These are phyloP conservation scores for Hippolais icterina DNA, from an alignment of 2,113 vertebrate species.

Conservation along the genomic window DNA sequence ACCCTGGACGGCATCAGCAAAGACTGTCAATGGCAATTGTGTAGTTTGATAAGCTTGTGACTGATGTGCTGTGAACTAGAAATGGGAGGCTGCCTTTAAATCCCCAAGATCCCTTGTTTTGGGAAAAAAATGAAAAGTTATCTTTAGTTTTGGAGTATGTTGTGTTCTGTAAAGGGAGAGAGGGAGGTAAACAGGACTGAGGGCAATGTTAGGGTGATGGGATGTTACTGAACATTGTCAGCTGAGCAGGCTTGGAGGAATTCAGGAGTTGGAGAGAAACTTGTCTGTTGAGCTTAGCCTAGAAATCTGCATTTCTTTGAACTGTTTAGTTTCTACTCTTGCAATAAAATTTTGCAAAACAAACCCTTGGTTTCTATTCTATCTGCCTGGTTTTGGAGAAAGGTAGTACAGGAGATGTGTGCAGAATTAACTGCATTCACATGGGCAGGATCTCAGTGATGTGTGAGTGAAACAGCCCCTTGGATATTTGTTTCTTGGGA, in stretches of 20 bases:
- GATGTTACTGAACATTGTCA: background rate
- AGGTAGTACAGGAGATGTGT: background rate
- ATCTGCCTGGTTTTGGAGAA: background rate
- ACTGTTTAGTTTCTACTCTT: background rate
- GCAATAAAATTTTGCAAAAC: background rate
- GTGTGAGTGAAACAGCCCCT: background rate
- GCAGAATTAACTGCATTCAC: background rate
- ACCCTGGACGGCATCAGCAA: background rate
- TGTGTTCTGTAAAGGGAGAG: background rate
- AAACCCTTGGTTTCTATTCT: background rate
- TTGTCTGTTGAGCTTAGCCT: background rate
- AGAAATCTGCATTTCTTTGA: background rate
- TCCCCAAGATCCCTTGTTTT: background rate
- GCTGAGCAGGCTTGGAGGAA: background rate
- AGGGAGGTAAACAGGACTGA: background rate
- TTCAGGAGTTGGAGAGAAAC: background rate
- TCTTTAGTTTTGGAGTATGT: background rate
- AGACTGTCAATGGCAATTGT: background rate
- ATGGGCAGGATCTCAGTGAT: background rate
- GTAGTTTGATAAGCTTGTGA: background rate
- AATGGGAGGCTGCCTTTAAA: background rate
- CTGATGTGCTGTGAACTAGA: conserved; percentile 1
- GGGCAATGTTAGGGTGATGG: background rate
- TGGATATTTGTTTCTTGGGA: background rate
- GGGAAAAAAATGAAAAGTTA: background rate